Base-by-base conservation (phyloP, 2,888 invertebrate genomes). In the Cheiracanthium punctorium region DNA sequence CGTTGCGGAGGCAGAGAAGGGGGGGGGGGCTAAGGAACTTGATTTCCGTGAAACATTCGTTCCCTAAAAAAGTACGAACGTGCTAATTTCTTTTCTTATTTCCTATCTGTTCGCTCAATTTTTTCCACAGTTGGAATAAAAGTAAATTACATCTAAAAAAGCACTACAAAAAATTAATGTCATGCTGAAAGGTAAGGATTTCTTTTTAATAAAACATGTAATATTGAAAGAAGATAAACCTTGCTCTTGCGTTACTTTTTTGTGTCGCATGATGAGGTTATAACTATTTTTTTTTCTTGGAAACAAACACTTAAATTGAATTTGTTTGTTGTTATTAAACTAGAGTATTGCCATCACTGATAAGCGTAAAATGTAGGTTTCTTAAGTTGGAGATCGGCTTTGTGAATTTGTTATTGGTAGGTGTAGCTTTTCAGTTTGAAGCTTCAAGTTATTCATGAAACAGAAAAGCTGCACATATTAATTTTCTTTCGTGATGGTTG, bases 71-170 rank as follows among this genome's bases (percentile, higher is more conserved):
- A 75, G 74, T 80, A 75, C 74, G 80, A 79, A 86, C 75, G 85
- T 86, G 80, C 74, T 86, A 86, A 86, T 80, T 86, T 76, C 80
- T 76, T 71, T 75, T 70, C 37, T 32, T 43, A 24, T 69, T 41
- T 17, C 20, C 0, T 10, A 69, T 17, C 0, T 20, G n/a, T 33
- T 14, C 37, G 32, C 14, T 67, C 48, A 12, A 24, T 58, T 24
- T 58, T 58, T 24, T 0, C n/a, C n/a, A n/a, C n/a, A n/a, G n/a
- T n/a, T n/a, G n/a, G n/a, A n/a, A n/a, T n/a, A n/a, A n/a, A n/a
- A n/a, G n/a, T n/a, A n/a, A n/a, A n/a, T n/a, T n/a, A n/a, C n/a
- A n/a, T n/a, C n/a, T 14, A 48, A 14, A 58, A 58, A 48, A 14
- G 48, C 17, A 37, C 12, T 37, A 12, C 8, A 48, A 48, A 48